These are phyloP conservation scores for Clytia hemisphaerica DNA, from an alignment of 30 jellyfish, hydroid and myxozoan genomes.

Conservation along the genomic window DNA sequence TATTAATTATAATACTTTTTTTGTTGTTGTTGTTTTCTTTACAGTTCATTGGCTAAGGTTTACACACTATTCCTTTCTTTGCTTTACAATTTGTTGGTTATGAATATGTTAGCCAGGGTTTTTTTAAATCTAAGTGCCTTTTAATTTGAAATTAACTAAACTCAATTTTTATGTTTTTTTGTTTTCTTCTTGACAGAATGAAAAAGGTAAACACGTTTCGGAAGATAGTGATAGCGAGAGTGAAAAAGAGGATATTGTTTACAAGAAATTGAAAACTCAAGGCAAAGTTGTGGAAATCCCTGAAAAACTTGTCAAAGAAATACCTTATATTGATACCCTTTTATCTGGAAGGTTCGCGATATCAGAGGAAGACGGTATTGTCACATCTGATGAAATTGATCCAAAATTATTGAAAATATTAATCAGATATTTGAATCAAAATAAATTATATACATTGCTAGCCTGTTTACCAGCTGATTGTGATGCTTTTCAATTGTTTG, in stretches of 20 bases:
- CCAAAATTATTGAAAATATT: background rate
- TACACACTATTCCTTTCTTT: too few relatives aligned
- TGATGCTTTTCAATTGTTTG: background rate
- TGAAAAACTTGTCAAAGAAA: background rate
- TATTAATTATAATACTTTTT: too few relatives aligned
- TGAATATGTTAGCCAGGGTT: too few relatives aligned
- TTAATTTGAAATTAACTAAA: too few relatives aligned
- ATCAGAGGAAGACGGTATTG: background rate
- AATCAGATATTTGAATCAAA: background rate
- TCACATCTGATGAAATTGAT: conserved; percentile 4
- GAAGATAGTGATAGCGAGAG: too few relatives aligned
- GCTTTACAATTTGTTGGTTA: too few relatives aligned
- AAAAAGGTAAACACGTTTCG: too few relatives aligned
- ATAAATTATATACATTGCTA: background rate
- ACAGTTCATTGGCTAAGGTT: too few relatives aligned
- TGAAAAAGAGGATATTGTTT: background rate
- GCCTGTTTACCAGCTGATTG: background rate
- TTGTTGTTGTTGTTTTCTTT: too few relatives aligned
- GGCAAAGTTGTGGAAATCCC: background rate
- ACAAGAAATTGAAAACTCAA: background rate
- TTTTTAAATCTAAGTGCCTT: too few relatives aligned
- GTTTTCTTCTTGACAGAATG: too few relatives aligned
- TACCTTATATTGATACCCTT: conserved; percentile 5
- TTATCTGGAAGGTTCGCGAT: conserved; percentile 1
- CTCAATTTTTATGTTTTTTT: too few relatives aligned